Evolutionary conservation across 2,888 invertebrate species (phyloP).

Genomic region (Myopa testacea): DNA sequence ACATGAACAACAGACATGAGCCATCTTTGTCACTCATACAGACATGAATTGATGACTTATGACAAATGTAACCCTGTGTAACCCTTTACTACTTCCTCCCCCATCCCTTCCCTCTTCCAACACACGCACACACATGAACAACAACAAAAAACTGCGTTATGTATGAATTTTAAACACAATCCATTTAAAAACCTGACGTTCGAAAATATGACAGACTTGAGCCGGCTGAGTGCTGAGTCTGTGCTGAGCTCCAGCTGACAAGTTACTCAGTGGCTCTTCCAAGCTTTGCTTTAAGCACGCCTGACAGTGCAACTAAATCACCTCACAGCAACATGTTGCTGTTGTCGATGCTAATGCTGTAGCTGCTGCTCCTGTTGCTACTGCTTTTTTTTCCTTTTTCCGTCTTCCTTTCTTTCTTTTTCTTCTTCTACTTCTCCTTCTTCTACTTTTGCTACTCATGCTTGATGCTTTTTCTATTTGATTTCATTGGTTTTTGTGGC

Average conservation of each 20-base stretch:
- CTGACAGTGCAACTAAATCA: constrained; percentile 31
- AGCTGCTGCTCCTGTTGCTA: background rate
- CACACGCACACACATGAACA: background rate
- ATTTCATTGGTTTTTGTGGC: too few relatives aligned
- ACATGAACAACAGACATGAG: background rate
- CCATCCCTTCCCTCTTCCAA: too few relatives aligned
- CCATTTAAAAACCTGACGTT: constrained; percentile 17
- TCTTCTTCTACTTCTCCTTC: background rate
- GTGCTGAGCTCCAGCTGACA: constrained; percentile 28
- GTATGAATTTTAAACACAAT: constrained; percentile 12
- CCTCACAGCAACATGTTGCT: constrained; percentile 33
- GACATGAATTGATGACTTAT: constrained; percentile 27
- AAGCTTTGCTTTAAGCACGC: constrained; percentile 12
- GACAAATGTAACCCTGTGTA: constrained; percentile 25
- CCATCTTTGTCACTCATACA: background rate
- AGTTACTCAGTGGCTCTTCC: constrained; percentile 28
- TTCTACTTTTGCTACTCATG: background rate
- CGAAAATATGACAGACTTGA: background rate
- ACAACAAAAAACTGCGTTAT: background rate
- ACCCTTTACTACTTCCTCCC: too few relatives aligned
- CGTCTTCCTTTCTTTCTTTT: constrained; percentile 3
- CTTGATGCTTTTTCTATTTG: background rate
- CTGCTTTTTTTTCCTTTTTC: background rate
- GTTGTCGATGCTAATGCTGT: background rate
- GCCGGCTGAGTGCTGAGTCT: background rate